A percentile compares a stretch with the other conserved stretches of the same genome.
Conservation (phyloP, 2,888 invertebrate genomes). For the Melanchra persicariae region DNA sequence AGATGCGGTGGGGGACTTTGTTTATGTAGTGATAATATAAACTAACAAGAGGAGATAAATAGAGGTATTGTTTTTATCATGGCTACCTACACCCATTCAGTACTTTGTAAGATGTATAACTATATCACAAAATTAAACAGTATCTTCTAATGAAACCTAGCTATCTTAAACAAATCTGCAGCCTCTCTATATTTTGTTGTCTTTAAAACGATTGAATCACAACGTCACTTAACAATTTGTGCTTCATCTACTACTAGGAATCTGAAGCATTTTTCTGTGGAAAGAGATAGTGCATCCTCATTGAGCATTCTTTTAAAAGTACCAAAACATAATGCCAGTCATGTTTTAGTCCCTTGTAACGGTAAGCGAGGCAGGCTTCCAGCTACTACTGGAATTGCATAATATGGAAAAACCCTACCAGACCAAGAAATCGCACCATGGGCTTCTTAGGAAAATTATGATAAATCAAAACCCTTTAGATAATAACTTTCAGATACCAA, state of each 20-base stretch:
- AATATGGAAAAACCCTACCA: not conserved
- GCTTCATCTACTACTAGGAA: not conserved
- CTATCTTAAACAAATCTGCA: no score
- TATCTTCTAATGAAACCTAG: not conserved
- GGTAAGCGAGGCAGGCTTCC: not conserved
- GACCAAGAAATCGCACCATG: not conserved
- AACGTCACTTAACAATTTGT: not conserved
- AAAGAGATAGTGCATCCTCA: no score
- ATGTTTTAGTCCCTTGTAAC: not conserved
- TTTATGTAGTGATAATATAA: not conserved
- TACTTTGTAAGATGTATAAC: not conserved
- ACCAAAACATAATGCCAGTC: no score
- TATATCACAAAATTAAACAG: not conserved
- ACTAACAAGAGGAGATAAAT: not conserved
- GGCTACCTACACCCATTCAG: not conserved
- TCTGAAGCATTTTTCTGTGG: no score
- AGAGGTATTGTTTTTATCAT: not conserved
- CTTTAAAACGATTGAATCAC: not conserved
- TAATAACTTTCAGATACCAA: no score
- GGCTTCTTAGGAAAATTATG: not conserved
- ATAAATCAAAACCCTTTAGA: not conserved
- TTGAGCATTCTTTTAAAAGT: not conserved
- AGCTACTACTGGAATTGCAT: not conserved
- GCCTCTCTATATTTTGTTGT: not conserved
- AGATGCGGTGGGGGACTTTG: no score